Evolutionary conservation across 2,797 vertebrate genomes (phyloP), one percentile per base, ranked within the genome.

Genomic region (Mergus octosetaceus): DNA sequence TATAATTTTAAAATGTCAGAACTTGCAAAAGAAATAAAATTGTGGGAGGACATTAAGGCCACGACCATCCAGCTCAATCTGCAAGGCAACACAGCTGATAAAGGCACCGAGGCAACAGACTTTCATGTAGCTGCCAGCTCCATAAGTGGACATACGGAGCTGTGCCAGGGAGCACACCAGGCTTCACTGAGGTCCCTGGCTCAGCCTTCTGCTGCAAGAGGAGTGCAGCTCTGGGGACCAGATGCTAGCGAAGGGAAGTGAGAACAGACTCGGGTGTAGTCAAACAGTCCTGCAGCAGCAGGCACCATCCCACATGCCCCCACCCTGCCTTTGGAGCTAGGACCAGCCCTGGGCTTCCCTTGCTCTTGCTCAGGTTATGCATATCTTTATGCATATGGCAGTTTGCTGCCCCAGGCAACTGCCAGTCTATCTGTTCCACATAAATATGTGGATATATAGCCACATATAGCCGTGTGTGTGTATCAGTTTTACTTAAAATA

Each of bases 1-100:
- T 88, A 25, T 88, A 83, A 95, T 95, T 92, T 89, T 77, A 80
- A 95, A 89, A 30, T 49, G 36, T 90, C 64, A 82, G 61, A 87
- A 58, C 81, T 78, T 49, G 79, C 34, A 19, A 79, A 75, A 93
- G 69, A 91, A 94, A 72, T 77, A 80, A 82, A 93, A 80, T 5
- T 70, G n/a, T 16, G 11, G 41, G 81, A 27, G 45, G 65, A 36
- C 57, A 89, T 88, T 62, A 88, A 39, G 7, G n/a, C 62, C 0
- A 0, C 16, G 62, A 62, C 30, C 1, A 13, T 66, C 32, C 83
- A 91, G 34, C 62, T 88, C 76, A 88, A 43, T 86, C 45, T 70
- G 38, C 27, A 72, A 69, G 51, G 70, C 66, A 84, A 13, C 45
- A 64, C 2, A 1, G 60, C 38, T 84, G 51, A 41, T 72, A 25